Percentiles rank a stretch among this genome's conserved stretches.
phyloP scores from a whole-genome alignment of 2,888 invertebrate genomes.

The Drosophila pseudotalamancana region DNA sequence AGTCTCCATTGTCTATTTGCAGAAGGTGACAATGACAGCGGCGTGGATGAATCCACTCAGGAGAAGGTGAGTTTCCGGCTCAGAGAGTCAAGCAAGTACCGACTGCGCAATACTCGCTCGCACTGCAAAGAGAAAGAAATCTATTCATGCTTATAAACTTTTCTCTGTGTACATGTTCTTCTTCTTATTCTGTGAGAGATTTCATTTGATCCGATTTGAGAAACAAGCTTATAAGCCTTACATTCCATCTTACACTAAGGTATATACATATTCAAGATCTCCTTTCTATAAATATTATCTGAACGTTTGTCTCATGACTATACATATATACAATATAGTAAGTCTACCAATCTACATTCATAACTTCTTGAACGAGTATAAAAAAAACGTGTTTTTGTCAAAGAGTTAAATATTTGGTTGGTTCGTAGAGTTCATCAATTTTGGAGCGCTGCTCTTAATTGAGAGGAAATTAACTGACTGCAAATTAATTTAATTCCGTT shows the following conservation, averaged over 20 bases:
- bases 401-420: slow-evolving; percentile 38
- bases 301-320: too few relatives aligned
- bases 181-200: too few relatives aligned
- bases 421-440: slow-evolving; percentile 32
- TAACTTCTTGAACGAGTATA: not conserved
- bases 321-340: too few relatives aligned
- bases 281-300: too few relatives aligned
- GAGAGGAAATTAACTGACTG: slow-evolving; percentile 56
- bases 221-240: too few relatives aligned
- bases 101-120: not conserved
- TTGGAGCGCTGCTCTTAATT: slow-evolving; percentile 45
- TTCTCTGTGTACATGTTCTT: too few relatives aligned
- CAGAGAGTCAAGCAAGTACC: not conserved
- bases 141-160: too few relatives aligned
- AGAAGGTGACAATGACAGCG: slow-evolving; percentile 94
- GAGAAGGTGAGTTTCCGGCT: slow-evolving; percentile 88
- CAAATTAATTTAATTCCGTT: slow-evolving; percentile 58
- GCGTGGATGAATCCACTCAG: slow-evolving; percentile 92
- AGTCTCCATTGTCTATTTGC: slow-evolving; percentile 73
- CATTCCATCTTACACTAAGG: too few relatives aligned
- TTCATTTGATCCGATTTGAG: too few relatives aligned
- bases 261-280: too few relatives aligned
- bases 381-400: not conserved
- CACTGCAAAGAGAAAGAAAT: too few relatives aligned
- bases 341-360: not conserved